phyloP scores from a whole-genome alignment of 2,113 vertebrate genomes.

The Brienomyrus brachyistius region DNA sequence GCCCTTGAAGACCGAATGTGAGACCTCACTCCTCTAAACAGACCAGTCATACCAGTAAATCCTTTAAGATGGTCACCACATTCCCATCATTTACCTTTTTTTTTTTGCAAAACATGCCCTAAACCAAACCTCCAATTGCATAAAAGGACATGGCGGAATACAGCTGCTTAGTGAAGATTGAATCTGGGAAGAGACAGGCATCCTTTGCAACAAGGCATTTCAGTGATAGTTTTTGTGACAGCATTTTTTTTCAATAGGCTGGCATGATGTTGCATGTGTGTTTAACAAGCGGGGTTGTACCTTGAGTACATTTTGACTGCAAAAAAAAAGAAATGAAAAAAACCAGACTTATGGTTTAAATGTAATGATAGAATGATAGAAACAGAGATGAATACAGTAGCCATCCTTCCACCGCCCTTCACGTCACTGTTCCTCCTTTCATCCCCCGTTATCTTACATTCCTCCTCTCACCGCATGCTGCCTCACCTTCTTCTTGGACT shows the following conservation, averaged over 20 bases:
- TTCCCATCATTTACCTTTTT: conserved; percentile 44
- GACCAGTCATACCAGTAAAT: conserved; percentile 22
- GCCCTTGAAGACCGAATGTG: conserved; percentile 49
- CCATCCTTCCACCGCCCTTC: conserved; percentile 35
- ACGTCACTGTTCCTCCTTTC: background rate
- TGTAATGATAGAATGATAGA: background rate
- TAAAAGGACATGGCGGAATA: background rate
- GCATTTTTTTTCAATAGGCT: background rate
- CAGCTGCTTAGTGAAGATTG: background rate
- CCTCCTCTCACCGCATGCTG: background rate
- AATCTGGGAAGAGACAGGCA: background rate
- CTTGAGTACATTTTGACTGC: background rate
- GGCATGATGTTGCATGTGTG: background rate
- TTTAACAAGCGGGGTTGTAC: background rate
- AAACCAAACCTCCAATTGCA: conserved; percentile 21
- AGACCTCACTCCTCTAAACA: conserved; percentile 24
- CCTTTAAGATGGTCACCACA: conserved; percentile 34
- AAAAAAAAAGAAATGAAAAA: background rate
- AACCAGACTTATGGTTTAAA: background rate
- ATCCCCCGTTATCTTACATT: background rate
- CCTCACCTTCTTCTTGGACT: background rate
- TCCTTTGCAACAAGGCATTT: background rate
- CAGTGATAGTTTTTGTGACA: background rate
- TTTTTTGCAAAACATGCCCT: conserved; percentile 26
- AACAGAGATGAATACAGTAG: conserved; percentile 65